Percentiles rank a stretch among this genome's conserved stretches.
phyloP scores from a whole-genome alignment of 2,797 vertebrate genomes.

The Morelia viridis region DNA sequence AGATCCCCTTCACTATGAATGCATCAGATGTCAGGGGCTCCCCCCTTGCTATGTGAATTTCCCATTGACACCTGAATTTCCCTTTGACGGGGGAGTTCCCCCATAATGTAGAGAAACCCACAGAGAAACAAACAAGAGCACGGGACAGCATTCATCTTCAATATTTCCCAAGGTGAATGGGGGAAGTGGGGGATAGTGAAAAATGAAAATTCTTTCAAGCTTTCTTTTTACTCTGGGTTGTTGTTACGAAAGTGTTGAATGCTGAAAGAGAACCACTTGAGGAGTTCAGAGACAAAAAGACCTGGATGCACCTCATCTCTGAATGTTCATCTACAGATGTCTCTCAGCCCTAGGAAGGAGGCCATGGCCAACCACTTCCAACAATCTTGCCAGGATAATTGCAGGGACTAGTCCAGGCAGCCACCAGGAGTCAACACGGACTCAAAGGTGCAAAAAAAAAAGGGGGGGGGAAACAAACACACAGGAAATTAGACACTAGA shows the following conservation, averaged over 20 bases:
- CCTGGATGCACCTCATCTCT: background rate
- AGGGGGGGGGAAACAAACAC: no score
- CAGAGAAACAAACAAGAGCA: background rate
- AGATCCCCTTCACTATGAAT: background rate
- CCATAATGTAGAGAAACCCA: background rate
- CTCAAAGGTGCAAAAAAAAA: no score
- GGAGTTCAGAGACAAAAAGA: background rate
- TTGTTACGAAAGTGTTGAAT: background rate
- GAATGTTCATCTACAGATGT: background rate
- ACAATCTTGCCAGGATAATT: no score
- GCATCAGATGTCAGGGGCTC: background rate
- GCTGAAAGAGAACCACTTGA: background rate
- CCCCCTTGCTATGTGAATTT: background rate
- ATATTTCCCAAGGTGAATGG: conserved; percentile 6
- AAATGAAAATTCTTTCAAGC: conserved; percentile 3
- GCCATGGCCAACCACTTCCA: no score
- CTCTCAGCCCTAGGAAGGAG: no score
- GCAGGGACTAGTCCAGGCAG: no score
- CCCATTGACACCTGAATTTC: conserved; percentile 28
- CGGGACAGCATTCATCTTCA: background rate
- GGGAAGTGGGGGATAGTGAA: background rate
- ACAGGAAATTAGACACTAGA: no score
- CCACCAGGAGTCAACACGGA: no score
- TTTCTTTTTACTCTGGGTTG: background rate
- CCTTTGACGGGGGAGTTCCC: conserved; percentile 17